Evolutionary conservation across 30 jellyfish, hydroid and myxozoan species (phyloP).

Genomic region (Chrysaora quinquecirrha): DNA sequence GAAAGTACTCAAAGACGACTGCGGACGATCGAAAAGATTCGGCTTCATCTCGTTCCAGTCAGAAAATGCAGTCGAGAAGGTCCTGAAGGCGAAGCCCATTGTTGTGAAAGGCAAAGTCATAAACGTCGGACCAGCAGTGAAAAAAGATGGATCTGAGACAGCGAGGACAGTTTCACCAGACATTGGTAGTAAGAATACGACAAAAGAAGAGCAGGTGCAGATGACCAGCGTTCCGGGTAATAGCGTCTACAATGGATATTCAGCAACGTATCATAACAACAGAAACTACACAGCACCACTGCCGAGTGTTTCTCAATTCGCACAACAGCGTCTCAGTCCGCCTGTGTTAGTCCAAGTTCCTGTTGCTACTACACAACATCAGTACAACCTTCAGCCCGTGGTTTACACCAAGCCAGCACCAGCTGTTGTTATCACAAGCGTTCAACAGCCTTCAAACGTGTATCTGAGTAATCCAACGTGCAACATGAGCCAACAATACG

Average conservation of each 20-base stretch:
- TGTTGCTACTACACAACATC: not conserved
- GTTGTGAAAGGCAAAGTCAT: constrained; percentile 36
- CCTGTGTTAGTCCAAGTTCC: not conserved
- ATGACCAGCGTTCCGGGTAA: not conserved
- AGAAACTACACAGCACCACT: not conserved
- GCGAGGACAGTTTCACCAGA: constrained; percentile 30
- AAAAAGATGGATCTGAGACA: constrained; percentile 27
- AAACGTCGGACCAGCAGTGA: constrained; percentile 57
- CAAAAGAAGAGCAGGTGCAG: no score
- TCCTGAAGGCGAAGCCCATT: constrained; percentile 38
- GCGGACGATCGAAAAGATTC: constrained; percentile 47
- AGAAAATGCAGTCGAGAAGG: constrained; percentile 40
- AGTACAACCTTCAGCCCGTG: not conserved
- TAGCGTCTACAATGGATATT: not conserved
- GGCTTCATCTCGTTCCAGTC: constrained; percentile 42
- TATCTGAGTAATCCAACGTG: not conserved
- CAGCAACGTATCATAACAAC: not conserved
- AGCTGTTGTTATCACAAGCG: not conserved
- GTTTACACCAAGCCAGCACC: not conserved
- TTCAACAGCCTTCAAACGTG: not conserved
- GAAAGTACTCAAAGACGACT: constrained; percentile 26
- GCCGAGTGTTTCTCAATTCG: not conserved
- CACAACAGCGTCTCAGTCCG: not conserved
- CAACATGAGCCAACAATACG: not conserved
- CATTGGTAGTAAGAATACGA: not conserved